Evolutionary conservation across 1,140 invertebrate genomes (phyloP), one percentile per base, ranked within the genome.

Genomic region (Archivesica marissinica): DNA sequence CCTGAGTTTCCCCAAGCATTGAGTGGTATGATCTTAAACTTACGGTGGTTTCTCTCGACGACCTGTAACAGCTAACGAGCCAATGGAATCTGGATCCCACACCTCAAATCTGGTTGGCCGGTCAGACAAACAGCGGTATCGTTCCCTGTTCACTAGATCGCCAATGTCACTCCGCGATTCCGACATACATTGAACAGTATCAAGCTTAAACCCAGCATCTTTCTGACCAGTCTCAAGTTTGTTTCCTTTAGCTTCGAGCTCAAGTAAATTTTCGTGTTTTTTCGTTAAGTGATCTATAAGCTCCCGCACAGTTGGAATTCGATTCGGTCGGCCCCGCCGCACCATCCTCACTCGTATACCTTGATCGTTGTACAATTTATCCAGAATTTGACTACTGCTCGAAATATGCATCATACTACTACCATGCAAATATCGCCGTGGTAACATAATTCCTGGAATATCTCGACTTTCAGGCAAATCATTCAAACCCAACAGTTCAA

Each of bases 221-320:
- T 9, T 25, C 47, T 41, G 2, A 70, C n/a, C 23, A 1, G 23
- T 6, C 25, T 82, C 79, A 3, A 82, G 7, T 44, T 72, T 54
- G 39, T n/a, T 61, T 15, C 59, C 50, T 54, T 87, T 87, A 23
- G 50, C 28, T 61, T 88, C 88, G 15, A 86, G 30, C 20, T 59
- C 59, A 41, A 89, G 23, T 38, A 89, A 38, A 7, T 47, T 35
- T 23, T 89, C 86, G 33, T 89, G 88, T 70, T 89, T 89, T 39
- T 75, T 83, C 35, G 88, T 23, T 38, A 89, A 59, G 52, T 87
- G 84, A 61, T 89, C 86, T 33, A 89, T 89, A 1, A 89, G 81
- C 61, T 89, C 86, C 28, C 84, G 66, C 15, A 89, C 88, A 30
- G 88, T 88, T 25, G 88, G 88, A 44, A 89, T 87, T 72, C 83